Evolutionary conservation across 1,140 invertebrate genomes (phyloP).

Genomic region (Zaprionus davidi): DNA sequence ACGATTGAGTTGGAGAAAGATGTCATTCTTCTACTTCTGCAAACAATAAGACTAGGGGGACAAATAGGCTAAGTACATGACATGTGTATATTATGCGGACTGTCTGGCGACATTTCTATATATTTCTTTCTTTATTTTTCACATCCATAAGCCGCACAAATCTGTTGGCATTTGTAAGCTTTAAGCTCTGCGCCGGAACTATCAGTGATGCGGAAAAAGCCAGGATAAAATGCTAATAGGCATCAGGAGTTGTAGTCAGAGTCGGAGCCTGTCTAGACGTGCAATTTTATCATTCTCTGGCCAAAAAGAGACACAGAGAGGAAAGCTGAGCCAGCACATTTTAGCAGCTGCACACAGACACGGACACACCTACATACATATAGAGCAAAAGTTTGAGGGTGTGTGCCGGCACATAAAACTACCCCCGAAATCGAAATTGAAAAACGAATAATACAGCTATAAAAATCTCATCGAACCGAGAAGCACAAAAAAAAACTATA

Average conservation of each 20-base stretch:
- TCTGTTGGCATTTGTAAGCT: slow-evolving; percentile 37
- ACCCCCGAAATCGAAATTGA: slow-evolving; percentile 65
- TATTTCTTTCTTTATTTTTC: slow-evolving; percentile 14
- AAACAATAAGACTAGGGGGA: slow-evolving; percentile 25
- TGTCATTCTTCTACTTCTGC: neutral
- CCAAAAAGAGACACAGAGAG: too few species aligned
- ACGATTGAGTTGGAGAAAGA: slow-evolving; percentile 20
- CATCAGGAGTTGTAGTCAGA: slow-evolving; percentile 28
- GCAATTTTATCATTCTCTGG: slow-evolving; percentile 63
- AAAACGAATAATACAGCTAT: slow-evolving; percentile 35
- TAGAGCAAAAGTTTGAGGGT: slow-evolving; percentile 62
- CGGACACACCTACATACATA: slow-evolving; percentile 30
- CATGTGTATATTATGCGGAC: neutral
- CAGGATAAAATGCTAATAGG: slow-evolving; percentile 51
- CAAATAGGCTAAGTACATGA: slow-evolving; percentile 2
- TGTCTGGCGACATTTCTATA: slow-evolving; percentile 14
- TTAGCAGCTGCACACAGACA: slow-evolving; percentile 35
- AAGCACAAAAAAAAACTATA: slow-evolving; percentile 11
- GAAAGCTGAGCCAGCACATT: slow-evolving; percentile 45
- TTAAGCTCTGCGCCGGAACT: slow-evolving; percentile 40
- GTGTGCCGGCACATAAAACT: slow-evolving; percentile 64
- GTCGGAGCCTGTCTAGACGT: slow-evolving; percentile 62
- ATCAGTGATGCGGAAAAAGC: slow-evolving; percentile 19
- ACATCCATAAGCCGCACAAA: slow-evolving; percentile 57
- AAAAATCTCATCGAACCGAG: slow-evolving; percentile 60